phyloP scores from a whole-genome alignment of 2,797 vertebrate species.

The Gephyroberyx darwinii region DNA sequence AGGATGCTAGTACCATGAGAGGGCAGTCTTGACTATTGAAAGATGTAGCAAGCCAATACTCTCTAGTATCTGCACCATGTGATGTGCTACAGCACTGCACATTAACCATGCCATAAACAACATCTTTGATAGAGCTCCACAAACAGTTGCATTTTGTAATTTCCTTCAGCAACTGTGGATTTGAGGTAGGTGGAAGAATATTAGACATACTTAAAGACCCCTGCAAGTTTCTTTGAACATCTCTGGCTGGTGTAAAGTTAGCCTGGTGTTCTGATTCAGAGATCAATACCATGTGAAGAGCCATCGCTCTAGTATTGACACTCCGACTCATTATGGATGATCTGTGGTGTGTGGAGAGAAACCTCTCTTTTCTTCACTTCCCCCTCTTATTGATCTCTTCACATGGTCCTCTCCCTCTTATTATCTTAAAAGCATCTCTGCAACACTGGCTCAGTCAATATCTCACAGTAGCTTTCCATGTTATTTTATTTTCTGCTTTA shows the following conservation, averaged over 20 bases:
- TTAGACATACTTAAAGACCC: conserved; percentile 2
- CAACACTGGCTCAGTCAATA: conserved; percentile 79
- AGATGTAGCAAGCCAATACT: not conserved
- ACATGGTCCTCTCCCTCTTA: conserved; percentile 75
- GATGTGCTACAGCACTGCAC: conserved; percentile 11
- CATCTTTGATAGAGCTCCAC: conserved; percentile 9
- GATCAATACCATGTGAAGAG: conserved; percentile 67
- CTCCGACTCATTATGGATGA: conserved; percentile 77
- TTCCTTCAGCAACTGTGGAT: conserved; percentile 9
- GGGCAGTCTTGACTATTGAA: conserved; percentile 70
- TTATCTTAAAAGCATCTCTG: conserved; percentile 82
- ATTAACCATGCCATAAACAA: conserved; percentile 32
- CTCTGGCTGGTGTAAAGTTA: conserved; percentile 28
- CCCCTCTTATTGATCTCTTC: conserved; percentile 76
- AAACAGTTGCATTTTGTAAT: conserved; percentile 18
- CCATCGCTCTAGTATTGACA: conserved; percentile 70
- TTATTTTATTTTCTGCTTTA: conserved; percentile 61
- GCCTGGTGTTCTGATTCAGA: conserved; percentile 45
- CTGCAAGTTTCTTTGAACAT: not conserved
- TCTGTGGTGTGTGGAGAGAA: conserved; percentile 76
- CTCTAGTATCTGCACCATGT: conserved; percentile 34
- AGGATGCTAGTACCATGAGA: conserved; percentile 48
- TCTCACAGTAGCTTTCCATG: conserved; percentile 72
- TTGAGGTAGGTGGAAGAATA: not conserved
- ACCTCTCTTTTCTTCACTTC: conserved; percentile 78